Conservation (phyloP, 92 coral and sea anemone genomes). For the Galaxea fascicularis region DNA sequence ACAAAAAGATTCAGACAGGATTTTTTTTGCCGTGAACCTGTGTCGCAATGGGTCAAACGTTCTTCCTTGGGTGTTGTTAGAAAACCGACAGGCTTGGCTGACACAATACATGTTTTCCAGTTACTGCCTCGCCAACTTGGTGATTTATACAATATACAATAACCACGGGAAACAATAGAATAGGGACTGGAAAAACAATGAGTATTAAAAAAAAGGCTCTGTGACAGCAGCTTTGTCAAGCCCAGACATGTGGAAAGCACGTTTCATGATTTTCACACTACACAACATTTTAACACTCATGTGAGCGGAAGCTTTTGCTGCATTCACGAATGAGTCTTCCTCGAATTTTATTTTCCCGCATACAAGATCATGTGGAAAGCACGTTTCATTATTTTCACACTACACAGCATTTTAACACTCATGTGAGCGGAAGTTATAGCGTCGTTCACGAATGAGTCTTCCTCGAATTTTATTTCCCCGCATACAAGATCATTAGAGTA, state of each 20-base stretch:
- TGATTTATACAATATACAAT: conserved; percentile 21
- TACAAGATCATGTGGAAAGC: neutral
- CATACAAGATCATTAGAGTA: neutral
- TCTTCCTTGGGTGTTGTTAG: neutral
- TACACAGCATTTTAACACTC: neutral
- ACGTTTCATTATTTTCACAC: neutral
- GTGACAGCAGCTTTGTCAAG: neutral
- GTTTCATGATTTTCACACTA: neutral
- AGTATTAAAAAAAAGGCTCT: conserved; percentile 22
- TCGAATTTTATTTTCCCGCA: neutral
- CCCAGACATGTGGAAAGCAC: neutral
- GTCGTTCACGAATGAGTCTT: neutral
- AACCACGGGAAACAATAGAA: conserved; percentile 20
- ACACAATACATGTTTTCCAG: too few species aligned
- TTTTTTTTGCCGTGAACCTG: neutral
- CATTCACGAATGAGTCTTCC: neutral
- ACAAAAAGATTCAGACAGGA: neutral
- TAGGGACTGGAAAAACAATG: neutral
- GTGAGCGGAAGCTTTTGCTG: neutral
- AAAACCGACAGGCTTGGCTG: too few species aligned
- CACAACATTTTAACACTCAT: neutral
- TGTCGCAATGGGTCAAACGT: neutral
- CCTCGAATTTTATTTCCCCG: neutral
- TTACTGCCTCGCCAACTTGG: neutral
- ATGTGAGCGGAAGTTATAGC: neutral